Base-by-base conservation (phyloP, 2,888 invertebrate genomes). In the Drosophila quasianomalipes region DNA sequence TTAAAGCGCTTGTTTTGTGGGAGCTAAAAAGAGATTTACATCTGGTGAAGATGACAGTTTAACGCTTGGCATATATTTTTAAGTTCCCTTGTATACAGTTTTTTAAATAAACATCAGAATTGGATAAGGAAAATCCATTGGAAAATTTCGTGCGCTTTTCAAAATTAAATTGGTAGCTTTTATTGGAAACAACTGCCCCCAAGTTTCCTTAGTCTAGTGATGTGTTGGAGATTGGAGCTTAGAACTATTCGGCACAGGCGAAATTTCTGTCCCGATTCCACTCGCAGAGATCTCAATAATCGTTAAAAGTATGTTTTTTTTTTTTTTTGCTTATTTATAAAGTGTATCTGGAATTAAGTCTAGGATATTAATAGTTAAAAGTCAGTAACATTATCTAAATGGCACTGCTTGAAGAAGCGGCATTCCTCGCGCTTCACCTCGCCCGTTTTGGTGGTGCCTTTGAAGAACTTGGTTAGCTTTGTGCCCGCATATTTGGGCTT, bases 351-450 rank as follows among this genome's bases (percentile, higher is more conserved):
- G 4, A 22, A 33, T 30, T 28, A 19, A 16, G 7, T 31, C 7
- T n/a, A 22, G 0, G 14, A 16, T 5, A 10, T 26, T 28, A 19
- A 10, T 0, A 7, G 14, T 93, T 92, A 95, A 89, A 95, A 94
- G 14, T 94, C 94, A 4, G 94, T 94, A 41, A 94, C 94, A 74
- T 94, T 94, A 79, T 93, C 94, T 78, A 97, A 94, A 91, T 94
- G 94, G 80, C 97, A 94, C 83, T 96, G 95, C 62, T 94, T 95
- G 85, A 97, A 96, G 92, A 96, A 96, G 69, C 94, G 94, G 85
- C 97, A 96, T 53, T 93, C 94, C 77, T 94, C 95, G 60, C 95
- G 94, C 41, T 93, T 93, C 51, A 91, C 90, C 12, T 92, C 90
- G 4, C 93, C 94, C 6, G 93, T 93, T 62, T 92, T 92, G 9